Base-by-base conservation (phyloP, 2,797 vertebrate genomes). In the Orientallactaga sibirica region DNA sequence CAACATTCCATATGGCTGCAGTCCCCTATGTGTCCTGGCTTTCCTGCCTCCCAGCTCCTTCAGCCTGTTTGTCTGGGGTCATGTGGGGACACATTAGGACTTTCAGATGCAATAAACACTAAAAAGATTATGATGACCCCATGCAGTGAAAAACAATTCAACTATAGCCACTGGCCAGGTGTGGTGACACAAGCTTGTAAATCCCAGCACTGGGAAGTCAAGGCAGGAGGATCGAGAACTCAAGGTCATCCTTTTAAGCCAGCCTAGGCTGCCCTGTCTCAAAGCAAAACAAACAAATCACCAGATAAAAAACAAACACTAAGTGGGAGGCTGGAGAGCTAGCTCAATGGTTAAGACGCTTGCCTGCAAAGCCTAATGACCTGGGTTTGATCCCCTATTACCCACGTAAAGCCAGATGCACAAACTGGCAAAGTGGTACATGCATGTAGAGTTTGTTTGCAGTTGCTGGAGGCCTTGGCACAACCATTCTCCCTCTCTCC, bases 131-230 rank as follows among this genome's bases (percentile, higher is more conserved):
- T 74, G 64, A 85, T 37, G 61, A 48, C 74, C 68, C n/a, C 64
- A 70, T 29, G 3, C 18, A 78, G 86, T 88, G 91, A 81, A 85
- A 95, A 92, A 2, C n/a, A 83, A 71, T 55, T 91, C 62, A 66
- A 70, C 27, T 70, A 25, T 62, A 70, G 71, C 71, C 48, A 37
- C 85, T 75, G 37, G 58, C 70, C 84, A n/a, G 19, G 73, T 16
- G 5, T 22, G 20, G 55, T 55, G 33, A 11, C 19, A 37, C 33
- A 61, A 55, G 55, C 11, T 25, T 74, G 2, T 61, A 11, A 48
- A 71, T 55, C 25, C 20, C 22, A 85, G 67, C 52, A 41, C 83
- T 14, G 7, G 37, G 58, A 64, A 37, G 85, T 16, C 12, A 16
- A 58, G 55, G 55, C 55, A 58, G 27, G 71, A 43, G 11, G 58